Evolutionary conservation across 2,113 vertebrate species (phyloP), one percentile per base, ranked within the genome.

Genomic region (Thalassoma bifasciatum): DNA sequence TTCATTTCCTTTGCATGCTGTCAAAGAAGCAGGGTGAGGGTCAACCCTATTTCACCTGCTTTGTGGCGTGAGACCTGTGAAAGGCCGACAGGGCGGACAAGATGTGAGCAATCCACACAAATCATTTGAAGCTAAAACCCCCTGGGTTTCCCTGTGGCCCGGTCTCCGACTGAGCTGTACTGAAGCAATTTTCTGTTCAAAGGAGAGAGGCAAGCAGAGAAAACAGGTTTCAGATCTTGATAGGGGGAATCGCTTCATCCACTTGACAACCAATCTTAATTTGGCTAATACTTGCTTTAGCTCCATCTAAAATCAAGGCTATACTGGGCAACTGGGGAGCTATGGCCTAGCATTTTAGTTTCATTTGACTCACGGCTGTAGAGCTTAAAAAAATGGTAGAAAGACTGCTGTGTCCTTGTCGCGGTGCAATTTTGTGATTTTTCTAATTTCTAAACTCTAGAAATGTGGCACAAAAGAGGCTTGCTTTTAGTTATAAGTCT

Each of bases 21-120:
- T 9, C 26, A 49, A n/a, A 78, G 72, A 76, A 72, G 57, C 47
- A 66, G 44, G 44, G 52, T 70, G 21, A 62, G n/a, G 77, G 79
- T 78, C 75, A 81, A 61, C 61, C 22, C 62, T 21, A 72, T 88
- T 82, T 79, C 71, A 85, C 76, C 80, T 79, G 54, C 51, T 68
- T 75, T 23, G 5, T 38, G 59, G 46, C 53, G 59, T 10, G 23
- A 80, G 46, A 49, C 46, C 19, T 42, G 51, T 66, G 65, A 84
- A 65, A 75, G 73, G 68, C 34, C 66, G 65, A 51, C 66, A 30
- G 4, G 36, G 42, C 66, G 61, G 52, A 5, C 46, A 60, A 57
- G 57, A 71, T 57, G 5, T 60, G 64, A 57, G 54, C 76, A 88
- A 75, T 79, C 82, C 70, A 67, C 59, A 73, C 63, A 76, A 81